phyloP scores from a whole-genome alignment of 2,888 invertebrate species.

The Cheilosia grossa region DNA sequence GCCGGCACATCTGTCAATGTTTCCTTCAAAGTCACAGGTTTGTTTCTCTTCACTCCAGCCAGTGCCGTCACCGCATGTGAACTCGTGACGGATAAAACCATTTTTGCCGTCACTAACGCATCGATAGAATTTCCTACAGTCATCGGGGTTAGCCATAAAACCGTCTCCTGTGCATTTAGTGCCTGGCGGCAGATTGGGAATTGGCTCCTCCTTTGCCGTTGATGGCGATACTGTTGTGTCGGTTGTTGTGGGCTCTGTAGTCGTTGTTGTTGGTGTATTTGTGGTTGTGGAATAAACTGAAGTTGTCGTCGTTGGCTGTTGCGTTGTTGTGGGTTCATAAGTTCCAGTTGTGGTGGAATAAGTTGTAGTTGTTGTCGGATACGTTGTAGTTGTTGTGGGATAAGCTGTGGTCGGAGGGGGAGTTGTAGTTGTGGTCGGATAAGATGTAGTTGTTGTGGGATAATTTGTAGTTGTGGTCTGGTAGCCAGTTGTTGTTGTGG shows the following conservation, averaged over 20 bases:
- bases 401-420: slow-evolving; percentile 73
- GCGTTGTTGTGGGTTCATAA: slow-evolving; percentile 49
- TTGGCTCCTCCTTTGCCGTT: slow-evolving; percentile 62
- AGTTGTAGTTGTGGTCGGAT: slow-evolving; percentile 35
- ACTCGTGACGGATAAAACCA: slow-evolving; percentile 85
- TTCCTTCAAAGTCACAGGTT: slow-evolving; percentile 85
- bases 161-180: slow-evolving; percentile 85
- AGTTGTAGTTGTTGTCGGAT: slow-evolving; percentile 38
- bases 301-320: slow-evolving; percentile 42
- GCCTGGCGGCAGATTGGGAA: slow-evolving; percentile 80
- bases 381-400: slow-evolving; percentile 67
- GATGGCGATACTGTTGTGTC: slow-evolving; percentile 70
- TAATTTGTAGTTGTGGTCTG: slow-evolving; percentile 24
- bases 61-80: slow-evolving; percentile 87
- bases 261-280: slow-evolving; percentile 72
- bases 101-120: slow-evolving; percentile 85
- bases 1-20: slow-evolving; percentile 79
- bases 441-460: slow-evolving; percentile 37
- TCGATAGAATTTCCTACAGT: slow-evolving; percentile 86
- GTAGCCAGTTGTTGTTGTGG: slow-evolving; percentile 25
- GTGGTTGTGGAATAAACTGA: slow-evolving; percentile 36
- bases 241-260: slow-evolving; percentile 75
- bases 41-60: slow-evolving; percentile 88
- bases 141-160: slow-evolving; percentile 86
- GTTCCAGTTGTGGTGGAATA: slow-evolving; percentile 23